Conservation (phyloP, 2,797 vertebrate genomes). For the Peromyscus melanophrys region DNA sequence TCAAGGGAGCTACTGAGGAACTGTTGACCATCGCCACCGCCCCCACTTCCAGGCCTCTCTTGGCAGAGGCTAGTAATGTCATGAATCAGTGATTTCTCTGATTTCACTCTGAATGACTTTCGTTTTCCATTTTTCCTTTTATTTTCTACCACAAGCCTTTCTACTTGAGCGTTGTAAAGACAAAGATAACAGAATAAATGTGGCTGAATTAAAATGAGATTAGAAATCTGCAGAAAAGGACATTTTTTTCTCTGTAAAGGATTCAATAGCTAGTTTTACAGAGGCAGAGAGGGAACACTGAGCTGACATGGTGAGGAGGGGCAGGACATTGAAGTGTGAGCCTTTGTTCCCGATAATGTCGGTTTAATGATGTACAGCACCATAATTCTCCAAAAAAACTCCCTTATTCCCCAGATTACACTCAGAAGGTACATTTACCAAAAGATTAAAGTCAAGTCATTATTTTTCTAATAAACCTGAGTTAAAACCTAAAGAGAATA, state of each 20-base stretch:
- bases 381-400: not conserved
- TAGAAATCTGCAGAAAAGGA: not conserved
- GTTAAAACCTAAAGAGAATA: slow-evolving; percentile 43
- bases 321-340: not conserved
- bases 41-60: not conserved
- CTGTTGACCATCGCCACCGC: accelerated
- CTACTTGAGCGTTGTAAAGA: slow-evolving; percentile 49
- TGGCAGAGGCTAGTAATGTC: not conserved
- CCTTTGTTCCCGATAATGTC: accelerated
- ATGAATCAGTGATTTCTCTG: not conserved
- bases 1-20: not conserved
- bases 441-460: not conserved
- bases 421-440: not conserved
- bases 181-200: slow-evolving; percentile 24
- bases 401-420: not conserved
- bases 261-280: not conserved
- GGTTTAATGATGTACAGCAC: not conserved
- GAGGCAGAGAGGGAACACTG: not conserved
- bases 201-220: slow-evolving; percentile 12
- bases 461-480: slow-evolving; percentile 57
- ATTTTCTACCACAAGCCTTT: slow-evolving; percentile 10
- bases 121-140: not conserved
- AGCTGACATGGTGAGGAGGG: not conserved
- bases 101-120: not conserved
- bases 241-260: not conserved